Evolutionary conservation across 2,888 invertebrate genomes (phyloP), one percentile per base, ranked within the genome.

Genomic region (Leptopilina syphax): DNA sequence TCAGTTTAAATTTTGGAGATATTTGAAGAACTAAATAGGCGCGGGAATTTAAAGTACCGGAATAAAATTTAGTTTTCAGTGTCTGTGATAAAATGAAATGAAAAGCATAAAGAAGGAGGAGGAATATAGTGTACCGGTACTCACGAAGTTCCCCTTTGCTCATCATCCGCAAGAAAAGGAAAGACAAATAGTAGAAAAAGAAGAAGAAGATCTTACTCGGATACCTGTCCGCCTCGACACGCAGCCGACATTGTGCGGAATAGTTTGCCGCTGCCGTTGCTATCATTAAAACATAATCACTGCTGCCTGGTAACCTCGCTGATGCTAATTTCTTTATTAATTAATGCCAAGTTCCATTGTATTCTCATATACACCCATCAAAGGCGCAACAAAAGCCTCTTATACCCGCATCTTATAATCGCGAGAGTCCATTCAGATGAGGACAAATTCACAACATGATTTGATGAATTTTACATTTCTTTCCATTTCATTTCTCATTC

Each of bases 271-370:
- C 83, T 83, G 83, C 83, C 84, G 83, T 88, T 85, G 85, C 86
- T 88, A 89, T 90, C 90, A 91, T 90, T 90, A 91, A 90, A 90
- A 88, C 86, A 88, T 89, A 91, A 91, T 90, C 89, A 89, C 88
- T 87, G 84, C 85, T 84, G 87, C 86, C 85, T 86, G 86, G 86
- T 88, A 88, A 88, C 86, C 87, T 84, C 86, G 85, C 83, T 86
- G 86, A 90, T 90, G 90, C 88, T 91, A 90, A 90, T 91, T 90
- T 88, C 87, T 89, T 87, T 85, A 89, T 89, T 90, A 90, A 90
- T 91, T 91, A 90, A 90, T 90, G 87, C 90, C 86, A 86, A 88
- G 87, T 88, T 87, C 86, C 89, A 90, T 89, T 90, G 89, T 89
- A 85, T 86, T 86, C 85, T 82, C 83, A 82, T 85, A 84, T 83